Percentiles rank a stretch among this genome's conserved stretches.
Conservation (phyloP, 2,113 vertebrate genomes). For the Sula dactylatra region DNA sequence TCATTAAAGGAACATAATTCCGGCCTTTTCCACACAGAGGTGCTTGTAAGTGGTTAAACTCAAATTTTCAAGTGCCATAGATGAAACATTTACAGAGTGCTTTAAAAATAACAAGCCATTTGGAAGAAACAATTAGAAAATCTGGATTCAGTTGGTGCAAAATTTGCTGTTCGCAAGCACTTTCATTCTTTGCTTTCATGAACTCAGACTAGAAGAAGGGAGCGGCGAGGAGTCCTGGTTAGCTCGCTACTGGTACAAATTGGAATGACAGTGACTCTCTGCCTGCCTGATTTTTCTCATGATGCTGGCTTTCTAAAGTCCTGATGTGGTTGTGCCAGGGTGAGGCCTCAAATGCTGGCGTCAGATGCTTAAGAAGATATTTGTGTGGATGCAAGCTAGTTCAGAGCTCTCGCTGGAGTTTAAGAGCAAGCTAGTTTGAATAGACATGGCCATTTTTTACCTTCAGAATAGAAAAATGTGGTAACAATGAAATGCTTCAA, state of each 20-base stretch:
- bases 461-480: not conserved
- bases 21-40: not conserved
- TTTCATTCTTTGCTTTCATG: not conserved
- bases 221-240: not conserved
- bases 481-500: not conserved
- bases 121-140: constrained; percentile 2
- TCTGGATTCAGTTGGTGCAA: not conserved
- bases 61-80: not conserved
- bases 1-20: not conserved
- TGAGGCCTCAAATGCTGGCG: not conserved
- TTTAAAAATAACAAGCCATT: constrained; percentile 29
- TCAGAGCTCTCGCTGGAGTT: not conserved
- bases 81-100: not conserved
- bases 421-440: not conserved
- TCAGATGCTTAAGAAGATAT: not conserved
- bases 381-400: not conserved
- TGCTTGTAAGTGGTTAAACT: not conserved
- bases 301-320: not conserved
- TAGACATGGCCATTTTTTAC: not conserved
- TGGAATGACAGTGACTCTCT: not conserved
- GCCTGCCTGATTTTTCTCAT: not conserved
- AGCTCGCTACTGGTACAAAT: not conserved
- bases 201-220: not conserved
- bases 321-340: not conserved
- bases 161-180: constrained; percentile 9